phyloP scores from a whole-genome alignment of 2,797 vertebrate genomes.

The Emys orbicularis region DNA sequence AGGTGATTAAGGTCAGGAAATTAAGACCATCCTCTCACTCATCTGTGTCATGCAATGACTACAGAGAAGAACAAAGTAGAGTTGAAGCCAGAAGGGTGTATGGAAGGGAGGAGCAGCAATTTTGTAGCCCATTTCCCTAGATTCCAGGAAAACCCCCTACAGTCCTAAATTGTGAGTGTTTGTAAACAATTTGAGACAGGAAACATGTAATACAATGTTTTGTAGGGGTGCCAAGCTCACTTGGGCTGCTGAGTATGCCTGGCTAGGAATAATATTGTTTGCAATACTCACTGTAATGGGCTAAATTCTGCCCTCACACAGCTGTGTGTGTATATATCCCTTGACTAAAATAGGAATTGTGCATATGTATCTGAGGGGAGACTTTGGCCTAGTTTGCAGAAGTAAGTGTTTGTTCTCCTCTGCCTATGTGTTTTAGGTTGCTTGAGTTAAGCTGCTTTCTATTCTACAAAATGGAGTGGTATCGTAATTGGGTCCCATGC shows the following conservation, averaged over 20 bases:
- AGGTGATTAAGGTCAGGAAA: neutral
- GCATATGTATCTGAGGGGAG: neutral
- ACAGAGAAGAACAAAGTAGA: neutral
- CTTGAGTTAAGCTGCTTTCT: neutral
- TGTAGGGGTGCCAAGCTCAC: neutral
- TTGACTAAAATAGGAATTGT: neutral
- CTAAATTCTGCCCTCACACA: neutral
- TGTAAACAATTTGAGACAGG: neutral
- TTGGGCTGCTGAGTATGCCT: neutral
- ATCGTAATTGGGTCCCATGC: neutral
- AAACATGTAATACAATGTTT: neutral
- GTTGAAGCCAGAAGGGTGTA: neutral
- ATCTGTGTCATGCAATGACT: neutral
- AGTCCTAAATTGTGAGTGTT: neutral
- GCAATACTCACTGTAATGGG: neutral
- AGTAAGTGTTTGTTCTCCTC: neutral
- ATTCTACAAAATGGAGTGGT: neutral
- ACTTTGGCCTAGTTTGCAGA: neutral
- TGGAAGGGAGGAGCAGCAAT: neutral
- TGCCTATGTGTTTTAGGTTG: neutral
- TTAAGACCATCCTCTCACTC: neutral
- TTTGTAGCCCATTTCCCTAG: neutral
- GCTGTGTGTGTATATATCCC: neutral
- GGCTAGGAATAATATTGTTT: neutral
- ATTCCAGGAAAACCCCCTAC: neutral